A percentile compares a stretch with the other conserved stretches of the same genome.
These are phyloP conservation scores for Epicauta chinensis DNA, from an alignment of 1,140 invertebrate genomes.

Conservation along the genomic window DNA sequence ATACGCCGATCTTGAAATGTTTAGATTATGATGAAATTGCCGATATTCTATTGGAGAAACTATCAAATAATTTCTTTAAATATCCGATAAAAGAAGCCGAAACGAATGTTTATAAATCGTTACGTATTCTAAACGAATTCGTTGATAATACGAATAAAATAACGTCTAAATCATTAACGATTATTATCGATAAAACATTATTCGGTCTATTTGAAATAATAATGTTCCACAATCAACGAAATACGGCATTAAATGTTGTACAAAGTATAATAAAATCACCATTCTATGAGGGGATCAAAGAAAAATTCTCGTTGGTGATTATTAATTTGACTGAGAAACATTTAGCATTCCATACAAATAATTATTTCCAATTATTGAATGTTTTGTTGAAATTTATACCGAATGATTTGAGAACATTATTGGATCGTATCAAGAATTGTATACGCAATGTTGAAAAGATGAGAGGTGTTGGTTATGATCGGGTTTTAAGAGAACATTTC, in stretches of 20 bases:
- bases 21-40: constrained; percentile 19
- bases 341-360: constrained; percentile 34
- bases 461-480: constrained; percentile 38
- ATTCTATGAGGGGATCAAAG: constrained; percentile 22
- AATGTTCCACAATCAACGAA: constrained; percentile 33
- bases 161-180: constrained; percentile 3
- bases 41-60: constrained; percentile 31
- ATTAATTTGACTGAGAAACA: constrained; percentile 32
- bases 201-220: constrained; percentile 34
- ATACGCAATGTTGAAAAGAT: constrained; percentile 32
- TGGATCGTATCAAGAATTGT: constrained; percentile 29
- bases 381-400: constrained; percentile 32
- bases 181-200: constrained; percentile 28
- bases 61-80: constrained; percentile 31
- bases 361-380: constrained; percentile 35
- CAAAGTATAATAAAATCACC: constrained; percentile 22
- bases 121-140: constrained; percentile 31
- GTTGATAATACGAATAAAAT: constrained; percentile 22
- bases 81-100: constrained; percentile 28
- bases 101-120: constrained; percentile 30
- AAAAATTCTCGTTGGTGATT: constrained; percentile 21
- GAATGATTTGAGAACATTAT: constrained; percentile 20
- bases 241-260: constrained; percentile 25
- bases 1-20: constrained; percentile 30
- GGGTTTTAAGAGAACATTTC: constrained; percentile 31